phyloP scores from a whole-genome alignment of 2,113 vertebrate species.

The Mormyrus lacerda region DNA sequence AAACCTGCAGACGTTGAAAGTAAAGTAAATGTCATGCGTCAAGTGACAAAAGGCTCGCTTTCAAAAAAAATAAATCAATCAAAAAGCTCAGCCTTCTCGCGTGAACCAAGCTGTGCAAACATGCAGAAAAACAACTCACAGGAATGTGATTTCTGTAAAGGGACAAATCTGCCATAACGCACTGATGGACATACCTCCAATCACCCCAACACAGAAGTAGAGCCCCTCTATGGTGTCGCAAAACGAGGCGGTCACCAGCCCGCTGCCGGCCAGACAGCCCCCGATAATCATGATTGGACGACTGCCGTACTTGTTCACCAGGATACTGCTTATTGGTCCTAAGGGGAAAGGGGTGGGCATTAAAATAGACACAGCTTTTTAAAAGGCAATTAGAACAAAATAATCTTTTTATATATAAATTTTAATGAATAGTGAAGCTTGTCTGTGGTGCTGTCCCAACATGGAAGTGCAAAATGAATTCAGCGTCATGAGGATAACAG shows the following conservation, averaged over 20 bases:
- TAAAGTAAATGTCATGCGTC: not conserved
- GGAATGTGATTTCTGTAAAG: not conserved
- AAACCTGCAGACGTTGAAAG: constrained; percentile 60
- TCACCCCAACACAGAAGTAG: constrained; percentile 87
- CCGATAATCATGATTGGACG: constrained; percentile 81
- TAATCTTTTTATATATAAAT: too few relatives aligned
- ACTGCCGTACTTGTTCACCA: constrained; percentile 90
- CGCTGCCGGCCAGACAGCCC: constrained; percentile 70
- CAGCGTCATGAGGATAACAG: not conserved
- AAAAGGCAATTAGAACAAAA: not conserved
- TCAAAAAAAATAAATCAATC: not conserved
- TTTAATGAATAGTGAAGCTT: not conserved
- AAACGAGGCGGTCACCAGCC: constrained; percentile 79
- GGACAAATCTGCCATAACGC: not conserved
- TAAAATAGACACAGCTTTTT: not conserved
- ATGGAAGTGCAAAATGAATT: not conserved
- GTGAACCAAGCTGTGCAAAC: not conserved
- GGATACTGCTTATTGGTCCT: constrained; percentile 91
- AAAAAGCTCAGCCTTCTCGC: not conserved
- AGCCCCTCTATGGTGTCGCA: constrained; percentile 82
- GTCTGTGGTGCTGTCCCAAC: too few relatives aligned
- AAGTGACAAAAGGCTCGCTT: not conserved
- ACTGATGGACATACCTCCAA: constrained; percentile 72
- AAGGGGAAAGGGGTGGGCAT: not conserved
- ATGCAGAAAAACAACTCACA: not conserved